Evolutionary conservation across 2,113 vertebrate genomes (phyloP), one percentile per base, ranked within the genome.

Genomic region (Trogon surrucura): DNA sequence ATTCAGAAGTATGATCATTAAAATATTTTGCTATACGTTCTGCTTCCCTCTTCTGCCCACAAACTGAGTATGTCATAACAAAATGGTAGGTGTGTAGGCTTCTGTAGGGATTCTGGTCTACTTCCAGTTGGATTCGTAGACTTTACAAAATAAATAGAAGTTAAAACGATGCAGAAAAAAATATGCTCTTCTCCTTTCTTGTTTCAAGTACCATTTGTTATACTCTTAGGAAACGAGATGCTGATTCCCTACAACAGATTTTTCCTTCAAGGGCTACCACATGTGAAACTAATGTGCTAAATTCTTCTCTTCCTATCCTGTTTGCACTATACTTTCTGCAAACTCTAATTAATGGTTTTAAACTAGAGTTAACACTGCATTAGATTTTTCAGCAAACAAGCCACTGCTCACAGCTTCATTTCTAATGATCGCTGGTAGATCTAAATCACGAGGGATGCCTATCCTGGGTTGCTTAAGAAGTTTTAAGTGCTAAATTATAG

Each of bases 41-140:
- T 74, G 1, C 5, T 13, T 0, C 0, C 9, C 5, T 74, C 1
- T 1, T 1, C 5, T 2, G 26, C 7, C 17, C 23, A 5, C 11
- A 74, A 74, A 56, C 1, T 13, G 30, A 81, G 2, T 36, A 34
- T 18, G 23, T 50, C 15, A 44, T 32, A 72, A 14, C 11, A 74
- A 57, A 79, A 47, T 20, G 36, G 18, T 29, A n/a, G 9, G 61
- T 65, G 19, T 38, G 9, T 45, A 56, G 17, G 58, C 5, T 41
- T 72, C 53, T 53, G n/a, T 1, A 41, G 2, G 1, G 7, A 57
- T 4, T 29, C 18, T 87, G 11, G 4, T 57, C 64, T 74, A n/a
- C 13, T 29, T 34, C 1, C 18, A 27, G 3, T 4, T 66, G 14
- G 27, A 57, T 61, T 70, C 77, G 44, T 21, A 53, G 38, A 70